Evolutionary conservation across 35 echinoderm and acorn worm genomes (phyloP).

Genomic region (Heliocidaris tuberculata): DNA sequence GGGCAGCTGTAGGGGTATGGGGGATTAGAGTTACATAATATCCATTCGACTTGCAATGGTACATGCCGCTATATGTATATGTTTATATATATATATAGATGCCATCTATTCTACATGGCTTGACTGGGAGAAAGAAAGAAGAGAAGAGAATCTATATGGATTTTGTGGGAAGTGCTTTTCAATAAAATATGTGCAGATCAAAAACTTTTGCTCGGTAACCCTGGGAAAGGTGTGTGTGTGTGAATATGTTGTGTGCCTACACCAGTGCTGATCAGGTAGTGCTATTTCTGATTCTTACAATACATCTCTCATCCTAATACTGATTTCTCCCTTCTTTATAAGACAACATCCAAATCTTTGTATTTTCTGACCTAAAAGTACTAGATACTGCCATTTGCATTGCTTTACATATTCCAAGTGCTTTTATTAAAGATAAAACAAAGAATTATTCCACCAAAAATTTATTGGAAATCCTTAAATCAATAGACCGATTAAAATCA

Average conservation of each 20-base stretch:
- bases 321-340: too few species aligned
- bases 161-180: background rate
- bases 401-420: background rate
- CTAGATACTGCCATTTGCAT: too few species aligned
- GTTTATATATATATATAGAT: background rate
- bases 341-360: too few species aligned
- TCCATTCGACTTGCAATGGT: background rate
- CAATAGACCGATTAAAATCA: background rate
- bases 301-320: background rate
- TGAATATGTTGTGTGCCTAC: background rate
- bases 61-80: background rate
- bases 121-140: background rate
- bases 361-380: too few species aligned
- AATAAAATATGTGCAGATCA: background rate
- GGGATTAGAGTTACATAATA: background rate
- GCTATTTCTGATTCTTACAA: background rate
- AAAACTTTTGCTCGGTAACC: background rate
- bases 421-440: background rate
- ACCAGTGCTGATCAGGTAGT: background rate
- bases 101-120: background rate
- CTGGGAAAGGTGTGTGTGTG: background rate
- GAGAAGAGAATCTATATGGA: background rate
- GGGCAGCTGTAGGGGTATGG: background rate
- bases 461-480: background rate
- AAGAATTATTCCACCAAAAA: background rate